Evolutionary conservation across 1,140 invertebrate genomes (phyloP).

Genomic region (Contarinia nasturtii): DNA sequence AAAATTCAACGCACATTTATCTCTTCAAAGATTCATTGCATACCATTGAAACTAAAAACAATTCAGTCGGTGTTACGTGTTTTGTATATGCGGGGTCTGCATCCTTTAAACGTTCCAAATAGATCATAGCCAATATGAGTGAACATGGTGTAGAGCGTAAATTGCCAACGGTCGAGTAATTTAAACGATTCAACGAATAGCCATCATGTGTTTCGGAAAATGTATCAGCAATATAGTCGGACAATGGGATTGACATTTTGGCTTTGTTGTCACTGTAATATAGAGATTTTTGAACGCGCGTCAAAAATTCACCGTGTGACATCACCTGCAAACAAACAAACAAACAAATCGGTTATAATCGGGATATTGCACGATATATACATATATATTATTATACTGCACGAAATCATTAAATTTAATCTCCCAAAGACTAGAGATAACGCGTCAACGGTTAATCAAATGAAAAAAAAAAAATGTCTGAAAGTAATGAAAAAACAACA

Average conservation of each 20-base stretch:
- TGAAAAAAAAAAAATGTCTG: too few species aligned
- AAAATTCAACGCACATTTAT: background rate
- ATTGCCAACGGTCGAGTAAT: slow-evolving; percentile 58
- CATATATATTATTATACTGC: too few species aligned
- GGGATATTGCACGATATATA: too few species aligned
- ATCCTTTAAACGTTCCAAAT: slow-evolving; percentile 63
- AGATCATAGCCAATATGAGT: slow-evolving; percentile 63
- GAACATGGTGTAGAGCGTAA: slow-evolving; percentile 74
- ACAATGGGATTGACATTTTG: slow-evolving; percentile 11
- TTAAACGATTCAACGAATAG: slow-evolving; percentile 55
- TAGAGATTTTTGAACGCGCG: slow-evolving; percentile 62
- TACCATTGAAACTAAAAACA: slow-evolving; percentile 86
- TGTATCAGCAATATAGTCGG: slow-evolving; percentile 65
- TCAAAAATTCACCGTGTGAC: slow-evolving; percentile 47
- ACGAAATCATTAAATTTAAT: too few species aligned
- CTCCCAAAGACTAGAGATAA: too few species aligned
- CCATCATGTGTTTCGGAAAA: slow-evolving; percentile 51
- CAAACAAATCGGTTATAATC: background rate
- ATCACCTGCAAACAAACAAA: slow-evolving; percentile 13
- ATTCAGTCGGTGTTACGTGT: slow-evolving; percentile 62
- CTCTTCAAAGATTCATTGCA: slow-evolving; percentile 11
- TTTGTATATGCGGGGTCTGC: slow-evolving; percentile 68
- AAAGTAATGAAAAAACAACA: too few species aligned
- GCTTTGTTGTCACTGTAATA: slow-evolving; percentile 58
- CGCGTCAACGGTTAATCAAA: too few species aligned